These are phyloP conservation scores for Philopedon plagiatum DNA, from an alignment of 2,888 invertebrate species.

Conservation along the genomic window DNA sequence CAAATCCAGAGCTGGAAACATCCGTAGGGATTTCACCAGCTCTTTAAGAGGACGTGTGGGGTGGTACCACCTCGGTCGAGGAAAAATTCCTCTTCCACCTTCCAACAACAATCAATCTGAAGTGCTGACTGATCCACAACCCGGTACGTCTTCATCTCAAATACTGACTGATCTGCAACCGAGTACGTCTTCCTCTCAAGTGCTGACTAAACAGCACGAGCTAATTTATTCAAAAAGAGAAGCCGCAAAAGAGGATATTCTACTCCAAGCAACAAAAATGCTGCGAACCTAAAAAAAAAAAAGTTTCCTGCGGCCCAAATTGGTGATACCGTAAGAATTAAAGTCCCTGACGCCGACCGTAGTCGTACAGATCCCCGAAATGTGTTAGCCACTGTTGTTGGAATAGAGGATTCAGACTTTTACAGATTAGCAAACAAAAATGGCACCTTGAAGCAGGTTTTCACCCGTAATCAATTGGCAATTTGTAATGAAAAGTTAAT, in stretches of 20 bases:
- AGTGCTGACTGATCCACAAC: constrained; percentile 29
- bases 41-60: no score
- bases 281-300: constrained; percentile 29
- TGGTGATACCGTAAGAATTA: constrained; percentile 29
- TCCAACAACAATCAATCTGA: no score
- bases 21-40: no score
- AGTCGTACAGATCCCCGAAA: no score
- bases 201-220: constrained; percentile 31
- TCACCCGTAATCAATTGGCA: constrained; percentile 16
- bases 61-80: no score
- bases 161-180: constrained; percentile 22
- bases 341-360: constrained; percentile 32
- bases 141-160: constrained; percentile 36
- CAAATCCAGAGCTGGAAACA: no score
- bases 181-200: constrained; percentile 32
- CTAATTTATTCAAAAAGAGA: constrained; percentile 30
- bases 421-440: constrained; percentile 35
- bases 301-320: constrained; percentile 36
- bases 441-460: constrained; percentile 14
- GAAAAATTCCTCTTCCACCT: no score
- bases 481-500: constrained; percentile 16
- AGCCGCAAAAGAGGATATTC: constrained; percentile 36
- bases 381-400: constrained; percentile 14
- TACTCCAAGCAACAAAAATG: constrained; percentile 42
- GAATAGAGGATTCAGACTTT: constrained; percentile 31